Evolutionary conservation across 1,140 invertebrate genomes (phyloP).

Genomic region (Subanguina moxae): DNA sequence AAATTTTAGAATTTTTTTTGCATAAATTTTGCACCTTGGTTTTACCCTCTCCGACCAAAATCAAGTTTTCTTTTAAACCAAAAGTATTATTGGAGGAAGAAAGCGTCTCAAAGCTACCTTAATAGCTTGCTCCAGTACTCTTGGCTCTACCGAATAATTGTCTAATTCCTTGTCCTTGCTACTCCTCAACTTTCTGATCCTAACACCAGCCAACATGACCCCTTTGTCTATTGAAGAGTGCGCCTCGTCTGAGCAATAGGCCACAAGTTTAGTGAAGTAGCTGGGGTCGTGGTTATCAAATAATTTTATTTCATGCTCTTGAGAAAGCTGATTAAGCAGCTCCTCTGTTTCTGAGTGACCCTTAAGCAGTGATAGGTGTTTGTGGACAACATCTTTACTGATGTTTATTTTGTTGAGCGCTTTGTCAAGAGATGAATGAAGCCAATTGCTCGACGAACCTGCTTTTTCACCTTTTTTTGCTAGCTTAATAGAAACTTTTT

Average conservation of each 20-base stretch:
- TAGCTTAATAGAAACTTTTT: conserved; percentile 3
- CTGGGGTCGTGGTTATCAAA: conserved; percentile 67
- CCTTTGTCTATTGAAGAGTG: conserved; percentile 91
- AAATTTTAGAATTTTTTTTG: too few species aligned
- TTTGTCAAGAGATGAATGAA: conserved; percentile 9
- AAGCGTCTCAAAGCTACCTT: too few species aligned
- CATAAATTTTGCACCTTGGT: too few species aligned
- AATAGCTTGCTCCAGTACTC: conserved; percentile 48
- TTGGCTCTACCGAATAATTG: conserved; percentile 43
- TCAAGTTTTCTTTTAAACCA: too few species aligned
- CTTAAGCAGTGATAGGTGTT: background rate
- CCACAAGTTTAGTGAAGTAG: conserved; percentile 73
- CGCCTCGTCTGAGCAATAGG: conserved; percentile 80
- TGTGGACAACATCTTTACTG: conserved; percentile 9
- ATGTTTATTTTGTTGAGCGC: conserved; percentile 10
- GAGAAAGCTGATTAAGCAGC: background rate
- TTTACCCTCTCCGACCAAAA: conserved; percentile 63
- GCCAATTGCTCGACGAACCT: background rate
- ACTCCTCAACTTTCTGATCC: conserved; percentile 53
- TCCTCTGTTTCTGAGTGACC: conserved; percentile 17
- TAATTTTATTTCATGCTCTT: conserved; percentile 52
- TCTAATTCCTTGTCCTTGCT: conserved; percentile 33
- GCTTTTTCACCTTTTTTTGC: background rate
- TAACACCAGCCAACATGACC: conserved; percentile 71
- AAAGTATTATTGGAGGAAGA: too few species aligned